Conservation (phyloP, 2,113 vertebrate species). For the Clarias macrocephalus region DNA sequence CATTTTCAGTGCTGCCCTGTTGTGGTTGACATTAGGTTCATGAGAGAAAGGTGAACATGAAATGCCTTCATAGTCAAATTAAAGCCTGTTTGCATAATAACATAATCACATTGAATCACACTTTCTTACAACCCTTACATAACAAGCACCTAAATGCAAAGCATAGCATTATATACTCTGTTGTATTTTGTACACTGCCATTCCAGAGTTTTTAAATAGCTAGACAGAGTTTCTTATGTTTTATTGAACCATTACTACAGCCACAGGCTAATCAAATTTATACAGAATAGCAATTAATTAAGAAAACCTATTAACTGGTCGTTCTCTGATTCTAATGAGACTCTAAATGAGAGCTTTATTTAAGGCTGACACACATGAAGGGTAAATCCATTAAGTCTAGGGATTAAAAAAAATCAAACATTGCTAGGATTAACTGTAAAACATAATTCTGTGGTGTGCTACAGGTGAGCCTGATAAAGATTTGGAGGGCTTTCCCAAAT, state of each 20-base stretch:
- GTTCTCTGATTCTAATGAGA: background rate
- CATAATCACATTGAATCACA: background rate
- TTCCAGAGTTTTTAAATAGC: background rate
- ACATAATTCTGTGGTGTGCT: background rate
- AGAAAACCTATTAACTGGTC: background rate
- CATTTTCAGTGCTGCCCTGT: background rate
- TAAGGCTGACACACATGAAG: background rate
- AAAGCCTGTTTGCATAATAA: background rate
- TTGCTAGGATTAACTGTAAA: background rate
- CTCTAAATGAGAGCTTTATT: slow-evolving; percentile 2
- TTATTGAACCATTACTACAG: background rate
- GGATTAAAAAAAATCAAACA: background rate
- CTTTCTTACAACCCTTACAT: too few species aligned
- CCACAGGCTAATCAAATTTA: background rate
- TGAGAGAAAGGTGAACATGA: background rate
- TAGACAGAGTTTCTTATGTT: background rate
- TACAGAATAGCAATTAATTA: background rate
- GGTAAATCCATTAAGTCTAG: background rate
- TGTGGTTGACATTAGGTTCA: background rate
- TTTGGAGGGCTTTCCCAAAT: background rate
- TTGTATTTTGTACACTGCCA: background rate
- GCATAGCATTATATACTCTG: background rate
- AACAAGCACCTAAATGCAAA: background rate
- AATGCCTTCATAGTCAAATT: background rate
- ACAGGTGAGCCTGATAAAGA: background rate